Conservation (phyloP, 2,113 vertebrate species). For the Odontophorus gujanensis region DNA sequence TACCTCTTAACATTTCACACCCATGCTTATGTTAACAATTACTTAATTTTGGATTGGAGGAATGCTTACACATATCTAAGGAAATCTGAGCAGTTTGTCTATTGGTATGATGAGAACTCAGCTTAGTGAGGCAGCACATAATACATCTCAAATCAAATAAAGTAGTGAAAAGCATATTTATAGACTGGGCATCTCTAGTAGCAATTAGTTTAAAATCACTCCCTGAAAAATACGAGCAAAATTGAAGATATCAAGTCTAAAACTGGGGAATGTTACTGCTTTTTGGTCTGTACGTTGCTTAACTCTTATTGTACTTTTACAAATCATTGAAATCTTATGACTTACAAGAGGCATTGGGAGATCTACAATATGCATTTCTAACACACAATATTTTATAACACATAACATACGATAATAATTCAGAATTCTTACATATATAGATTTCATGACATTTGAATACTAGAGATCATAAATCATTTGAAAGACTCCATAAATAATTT, state of each 20-base stretch:
- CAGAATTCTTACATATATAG: neutral
- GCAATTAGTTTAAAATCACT: neutral
- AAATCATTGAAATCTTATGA: neutral
- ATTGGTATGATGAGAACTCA: neutral
- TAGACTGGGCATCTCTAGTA: neutral
- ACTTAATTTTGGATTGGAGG: neutral
- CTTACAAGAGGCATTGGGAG: neutral
- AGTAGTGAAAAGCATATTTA: neutral
- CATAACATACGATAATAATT: neutral
- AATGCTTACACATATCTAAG: neutral
- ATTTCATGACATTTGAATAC: neutral
- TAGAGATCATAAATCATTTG: neutral
- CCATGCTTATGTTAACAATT: neutral
- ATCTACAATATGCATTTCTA: neutral
- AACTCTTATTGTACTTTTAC: neutral
- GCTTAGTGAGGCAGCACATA: neutral
- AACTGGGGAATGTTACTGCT: neutral
- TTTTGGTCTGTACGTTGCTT: neutral
- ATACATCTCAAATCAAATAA: neutral
- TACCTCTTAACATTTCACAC: neutral
- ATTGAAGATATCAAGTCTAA: neutral
- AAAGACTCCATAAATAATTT: neutral
- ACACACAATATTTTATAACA: neutral
- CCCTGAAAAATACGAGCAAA: neutral
- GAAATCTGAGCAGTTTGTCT: neutral